Evolutionary conservation across 2,113 vertebrate genomes (phyloP).

Genomic region (Trichomycterus rosablanca): DNA sequence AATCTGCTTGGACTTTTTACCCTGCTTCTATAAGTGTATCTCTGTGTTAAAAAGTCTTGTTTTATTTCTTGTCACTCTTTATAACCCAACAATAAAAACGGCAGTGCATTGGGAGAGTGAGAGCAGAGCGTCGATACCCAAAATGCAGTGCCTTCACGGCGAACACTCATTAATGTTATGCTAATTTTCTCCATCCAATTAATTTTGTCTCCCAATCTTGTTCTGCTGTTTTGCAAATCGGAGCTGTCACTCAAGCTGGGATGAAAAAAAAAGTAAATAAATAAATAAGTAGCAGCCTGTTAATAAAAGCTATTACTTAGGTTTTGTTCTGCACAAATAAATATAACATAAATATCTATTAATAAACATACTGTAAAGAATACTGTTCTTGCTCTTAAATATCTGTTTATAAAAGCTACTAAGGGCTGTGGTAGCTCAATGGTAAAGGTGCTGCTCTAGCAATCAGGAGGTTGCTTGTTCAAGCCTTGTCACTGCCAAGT

Average conservation of each 20-base stretch:
- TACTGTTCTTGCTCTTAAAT: too few relatives aligned
- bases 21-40: too few relatives aligned
- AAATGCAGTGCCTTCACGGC: conserved; percentile 56
- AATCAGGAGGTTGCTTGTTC: too few relatives aligned
- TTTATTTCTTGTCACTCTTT: conserved; percentile 6
- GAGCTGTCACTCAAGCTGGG: conserved; percentile 64
- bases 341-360: conserved; percentile 10
- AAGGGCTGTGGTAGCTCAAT: too few relatives aligned
- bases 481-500: too few relatives aligned
- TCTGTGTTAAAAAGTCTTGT: conserved; percentile 7
- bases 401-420: too few relatives aligned
- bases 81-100: not conserved
- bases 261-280: conserved; percentile 37
- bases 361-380: too few relatives aligned
- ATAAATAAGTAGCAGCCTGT: conserved; percentile 64
- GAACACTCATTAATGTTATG: conserved; percentile 77
- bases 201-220: conserved; percentile 63
- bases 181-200: conserved; percentile 77
- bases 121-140: conserved; percentile 22
- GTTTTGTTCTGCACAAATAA: not conserved
- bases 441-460: too few relatives aligned
- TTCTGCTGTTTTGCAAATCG: conserved; percentile 62
- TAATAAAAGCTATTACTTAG: conserved; percentile 53
- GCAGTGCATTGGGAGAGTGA: conserved; percentile 1
- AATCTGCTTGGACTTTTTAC: too few relatives aligned